Evolutionary conservation across 1,140 invertebrate species (phyloP), one percentile per base, ranked within the genome.

Genomic region (Dufourea novaeangliae): DNA sequence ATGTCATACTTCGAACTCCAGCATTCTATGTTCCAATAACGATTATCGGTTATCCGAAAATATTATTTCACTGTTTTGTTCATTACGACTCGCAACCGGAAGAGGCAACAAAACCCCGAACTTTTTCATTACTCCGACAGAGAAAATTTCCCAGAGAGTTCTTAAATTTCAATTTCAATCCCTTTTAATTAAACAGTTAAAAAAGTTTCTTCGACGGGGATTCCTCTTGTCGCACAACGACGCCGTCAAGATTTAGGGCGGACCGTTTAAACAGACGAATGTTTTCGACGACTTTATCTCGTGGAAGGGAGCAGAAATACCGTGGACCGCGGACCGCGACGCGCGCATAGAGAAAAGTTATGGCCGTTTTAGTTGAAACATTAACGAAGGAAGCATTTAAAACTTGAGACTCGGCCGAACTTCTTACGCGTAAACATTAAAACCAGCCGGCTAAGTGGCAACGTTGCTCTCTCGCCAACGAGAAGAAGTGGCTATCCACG

Each of bases 401-500:
- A 87, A 87, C 76, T 87, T 79, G 70, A 80, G 82, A 74, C 72
- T 61, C 75, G 61, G 56, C 52, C 62, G 72, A 86, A 87, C 50
- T 84, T 87, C 82, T 76, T 78, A 70, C 72, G 77, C 79, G 82
- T 86, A 87, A 86, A 87, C 85, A 86, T 87, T 87, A 87, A 84
- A 82, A 74, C 73, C 66, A 76, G 52, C 75, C 78, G 75, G 69
- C 78, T 86, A 86, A 86, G 85, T 86, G 84, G 78, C 77, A 76
- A 73, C 63, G 78, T 80, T 83, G 80, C 74, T 83, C 75, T 70
- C 63, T 80, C 50, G 66, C 66, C 57, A 70, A 72, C 46, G 20
- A n/a, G 46, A n/a, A 67, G 57, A 77, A 82, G 61, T 57, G 66
- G 50, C 34, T 73, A 66, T 63, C 50, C 57, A 17, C 67, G 22